These are phyloP conservation scores for Homalodisca vitripennis DNA, from an alignment of 1,140 invertebrate genomes.

Conservation along the genomic window DNA sequence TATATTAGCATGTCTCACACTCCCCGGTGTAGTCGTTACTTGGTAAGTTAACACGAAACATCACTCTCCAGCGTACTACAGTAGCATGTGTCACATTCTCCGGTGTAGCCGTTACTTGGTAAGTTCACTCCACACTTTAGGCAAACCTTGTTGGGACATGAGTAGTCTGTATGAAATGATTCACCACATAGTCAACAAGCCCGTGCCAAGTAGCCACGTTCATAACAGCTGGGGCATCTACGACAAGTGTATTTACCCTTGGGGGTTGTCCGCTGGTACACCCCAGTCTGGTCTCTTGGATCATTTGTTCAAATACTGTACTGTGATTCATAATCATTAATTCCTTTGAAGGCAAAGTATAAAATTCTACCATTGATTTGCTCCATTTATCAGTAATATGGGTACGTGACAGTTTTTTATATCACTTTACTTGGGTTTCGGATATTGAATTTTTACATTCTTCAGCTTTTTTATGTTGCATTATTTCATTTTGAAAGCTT, in stretches of 20 bases:
- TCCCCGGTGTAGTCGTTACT: not conserved
- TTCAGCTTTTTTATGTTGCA: not conserved
- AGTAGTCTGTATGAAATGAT: not conserved
- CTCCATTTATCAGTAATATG: constrained; percentile 1
- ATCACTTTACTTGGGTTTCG: not conserved
- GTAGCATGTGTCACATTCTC: not conserved
- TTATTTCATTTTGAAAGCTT: not conserved
- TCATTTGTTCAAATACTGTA: not conserved
- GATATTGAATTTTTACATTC: too few species aligned
- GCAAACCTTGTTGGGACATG: not conserved
- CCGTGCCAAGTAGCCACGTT: not conserved
- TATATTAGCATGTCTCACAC: too few species aligned
- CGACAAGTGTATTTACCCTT: not conserved
- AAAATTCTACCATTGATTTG: constrained; percentile 2
- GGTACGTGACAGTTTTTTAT: not conserved
- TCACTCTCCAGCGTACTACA: not conserved
- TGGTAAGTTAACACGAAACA: not conserved
- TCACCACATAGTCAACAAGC: not conserved
- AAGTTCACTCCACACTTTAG: not conserved
- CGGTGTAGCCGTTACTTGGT: not conserved
- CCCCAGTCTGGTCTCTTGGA: not conserved
- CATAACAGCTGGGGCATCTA: not conserved
- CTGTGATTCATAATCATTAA: not conserved
- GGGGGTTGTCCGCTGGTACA: not conserved
- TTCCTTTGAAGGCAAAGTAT: not conserved